Percentiles rank a stretch among this genome's conserved stretches.
These are phyloP conservation scores for Scaptomyza flava DNA, from an alignment of 2,888 invertebrate species.

Conservation along the genomic window DNA sequence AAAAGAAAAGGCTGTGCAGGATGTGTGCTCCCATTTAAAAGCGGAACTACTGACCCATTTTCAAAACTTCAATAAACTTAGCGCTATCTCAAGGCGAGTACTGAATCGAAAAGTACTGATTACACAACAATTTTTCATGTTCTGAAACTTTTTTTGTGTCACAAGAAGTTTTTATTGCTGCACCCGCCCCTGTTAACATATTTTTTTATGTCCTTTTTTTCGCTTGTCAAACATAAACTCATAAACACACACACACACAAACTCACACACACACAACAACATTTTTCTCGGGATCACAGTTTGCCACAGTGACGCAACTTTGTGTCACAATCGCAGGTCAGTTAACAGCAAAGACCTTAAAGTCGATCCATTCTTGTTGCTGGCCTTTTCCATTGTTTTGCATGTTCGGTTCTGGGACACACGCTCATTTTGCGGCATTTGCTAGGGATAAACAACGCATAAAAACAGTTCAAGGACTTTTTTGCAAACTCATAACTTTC, in stretches of 20 bases:
- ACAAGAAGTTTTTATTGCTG: slow-evolving; percentile 29
- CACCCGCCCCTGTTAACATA: slow-evolving; percentile 22
- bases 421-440: slow-evolving; percentile 64
- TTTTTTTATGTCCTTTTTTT: slow-evolving; percentile 42
- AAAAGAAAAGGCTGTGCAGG: slow-evolving; percentile 37
- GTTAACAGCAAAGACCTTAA: slow-evolving; percentile 11
- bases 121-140: slow-evolving; percentile 17
- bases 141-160: background rate
- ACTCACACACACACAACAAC: background rate
- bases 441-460: slow-evolving; percentile 59
- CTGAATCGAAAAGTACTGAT: slow-evolving; percentile 9
- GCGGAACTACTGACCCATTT: slow-evolving; percentile 64
- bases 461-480: slow-evolving; percentile 75
- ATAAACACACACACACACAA: slow-evolving; percentile 30
- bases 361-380: background rate
- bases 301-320: slow-evolving; percentile 64
- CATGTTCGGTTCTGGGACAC: slow-evolving; percentile 37
- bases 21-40: slow-evolving; percentile 51
- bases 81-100: slow-evolving; percentile 1
- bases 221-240: slow-evolving; percentile 15
- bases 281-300: slow-evolving; percentile 62
- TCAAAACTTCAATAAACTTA: background rate
- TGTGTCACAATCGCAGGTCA: slow-evolving; percentile 59
- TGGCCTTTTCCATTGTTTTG: slow-evolving; percentile 49
- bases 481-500: slow-evolving; percentile 60